Evolutionary conservation across 2,113 vertebrate genomes (phyloP).

Genomic region (Chlorodrepanis virens): DNA sequence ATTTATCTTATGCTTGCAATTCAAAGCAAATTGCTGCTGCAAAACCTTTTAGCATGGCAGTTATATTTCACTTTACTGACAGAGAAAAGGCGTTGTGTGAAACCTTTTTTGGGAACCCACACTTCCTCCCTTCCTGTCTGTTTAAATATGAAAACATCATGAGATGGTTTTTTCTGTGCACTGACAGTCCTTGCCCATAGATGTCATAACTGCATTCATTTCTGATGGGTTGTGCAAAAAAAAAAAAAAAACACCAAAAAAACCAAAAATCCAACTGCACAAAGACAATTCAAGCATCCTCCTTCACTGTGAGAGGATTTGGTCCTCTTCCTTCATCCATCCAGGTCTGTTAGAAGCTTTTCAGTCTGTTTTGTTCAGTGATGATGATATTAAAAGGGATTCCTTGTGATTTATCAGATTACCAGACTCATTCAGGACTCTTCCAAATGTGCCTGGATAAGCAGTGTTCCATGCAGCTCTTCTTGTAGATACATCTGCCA

Average conservation of each 20-base stretch:
- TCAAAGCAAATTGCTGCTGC: conserved; percentile 59
- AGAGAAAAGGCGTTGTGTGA: conserved; percentile 53
- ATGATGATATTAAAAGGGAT: background rate
- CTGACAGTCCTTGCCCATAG: background rate
- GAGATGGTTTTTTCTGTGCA: background rate
- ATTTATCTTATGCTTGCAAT: conserved; percentile 59
- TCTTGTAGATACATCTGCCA: background rate
- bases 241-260: background rate
- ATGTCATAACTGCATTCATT: background rate
- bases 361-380: background rate
- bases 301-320: background rate
- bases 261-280: background rate
- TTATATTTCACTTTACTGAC: conserved; percentile 56
- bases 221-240: background rate
- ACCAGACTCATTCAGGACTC: background rate
- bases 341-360: background rate
- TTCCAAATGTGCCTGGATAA: background rate
- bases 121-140: conserved; percentile 17
- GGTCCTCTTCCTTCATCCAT: background rate
- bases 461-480: rapidly evolving
- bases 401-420: background rate
- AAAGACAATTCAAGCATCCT: background rate
- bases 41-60: conserved; percentile 59
- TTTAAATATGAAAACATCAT: conserved; percentile 32
- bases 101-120: conserved; percentile 42